Evolutionary conservation across 2,797 vertebrate species (phyloP), one percentile per base, ranked within the genome.

Genomic region (Epinephelus awoara): DNA sequence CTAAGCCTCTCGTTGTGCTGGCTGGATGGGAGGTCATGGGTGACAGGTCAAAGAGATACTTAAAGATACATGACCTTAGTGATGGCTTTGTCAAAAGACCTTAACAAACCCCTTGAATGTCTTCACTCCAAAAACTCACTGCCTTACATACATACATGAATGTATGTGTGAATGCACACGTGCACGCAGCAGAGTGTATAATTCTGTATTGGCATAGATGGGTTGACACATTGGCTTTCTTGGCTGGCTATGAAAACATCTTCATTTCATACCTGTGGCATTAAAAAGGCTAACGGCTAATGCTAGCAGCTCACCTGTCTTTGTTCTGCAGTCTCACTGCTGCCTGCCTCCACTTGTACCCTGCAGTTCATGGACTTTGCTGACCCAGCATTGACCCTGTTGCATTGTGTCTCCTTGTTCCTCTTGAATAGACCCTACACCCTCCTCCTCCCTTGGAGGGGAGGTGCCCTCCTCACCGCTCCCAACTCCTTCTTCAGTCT

Each of bases 361-460:
- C 88, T 79, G 79, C 86, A 85, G 95, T 95, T 95, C 94, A 95
- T 96, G 97, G 96, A 97, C 97, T 97, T 93, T 88, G 85, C 88
- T 97, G 97, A 98, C 97, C 97, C 88, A 89, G 80, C 91, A 67
- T 58, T 96, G 96, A 97, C 97, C 96, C 93, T 83, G 91, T 89
- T 94, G 93, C 93, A 89, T 94, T 94, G 95, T 91, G 85, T 91
- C 87, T 91, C 67, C 83, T 75, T 70, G 80, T 89, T 90, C 79
- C 67, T 88, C 72, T 78, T 94, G 85, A 94, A 94, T 91, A 90
- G 90, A 78, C 70, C 46, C 40, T 89, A 92, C 89, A 90, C 92
- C 93, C 94, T 92, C 95, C 95, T 95, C 80, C 91, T 92, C 93
- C 93, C 91, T 89, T 55, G 77, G 87, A 93, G 90, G 93, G 93